Evolutionary conservation across 92 coral and sea anemone genomes (phyloP).

Genomic region (Meandrina meandrites): DNA sequence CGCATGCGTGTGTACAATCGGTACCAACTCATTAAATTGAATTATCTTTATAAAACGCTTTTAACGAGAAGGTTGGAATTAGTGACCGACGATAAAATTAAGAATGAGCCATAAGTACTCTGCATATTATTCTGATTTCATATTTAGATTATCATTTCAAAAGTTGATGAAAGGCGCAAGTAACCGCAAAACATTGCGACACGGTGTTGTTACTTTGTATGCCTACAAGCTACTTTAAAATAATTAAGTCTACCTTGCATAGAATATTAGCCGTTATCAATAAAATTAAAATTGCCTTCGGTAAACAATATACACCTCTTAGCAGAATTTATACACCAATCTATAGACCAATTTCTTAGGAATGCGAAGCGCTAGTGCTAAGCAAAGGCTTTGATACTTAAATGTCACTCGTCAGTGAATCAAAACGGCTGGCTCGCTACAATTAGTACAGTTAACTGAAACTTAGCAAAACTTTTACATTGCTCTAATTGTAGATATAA

Average conservation of each 20-base stretch:
- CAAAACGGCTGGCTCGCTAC: too few species aligned
- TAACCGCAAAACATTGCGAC: neutral
- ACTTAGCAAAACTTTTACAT: neutral
- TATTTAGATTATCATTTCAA: neutral
- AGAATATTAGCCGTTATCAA: neutral
- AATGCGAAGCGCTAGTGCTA: neutral
- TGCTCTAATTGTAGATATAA: too few species aligned
- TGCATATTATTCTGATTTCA: too few species aligned
- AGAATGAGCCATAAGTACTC: too few species aligned
- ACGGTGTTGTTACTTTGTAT: neutral
- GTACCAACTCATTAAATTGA: neutral
- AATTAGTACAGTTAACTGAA: neutral
- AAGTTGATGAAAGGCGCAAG: neutral
- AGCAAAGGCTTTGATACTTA: neutral
- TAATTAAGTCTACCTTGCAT: neutral
- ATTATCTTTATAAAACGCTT: neutral
- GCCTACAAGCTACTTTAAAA: neutral
- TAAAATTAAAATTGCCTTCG: neutral
- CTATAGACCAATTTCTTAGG: neutral
- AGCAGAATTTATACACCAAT: neutral
- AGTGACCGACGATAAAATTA: too few species aligned
- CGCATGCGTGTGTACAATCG: too few species aligned
- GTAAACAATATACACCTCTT: too few species aligned
- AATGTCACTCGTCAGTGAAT: neutral
- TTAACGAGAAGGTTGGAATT: neutral